Evolutionary conservation across 1,140 invertebrate genomes (phyloP).

Genomic region (Drosophila suzukii): DNA sequence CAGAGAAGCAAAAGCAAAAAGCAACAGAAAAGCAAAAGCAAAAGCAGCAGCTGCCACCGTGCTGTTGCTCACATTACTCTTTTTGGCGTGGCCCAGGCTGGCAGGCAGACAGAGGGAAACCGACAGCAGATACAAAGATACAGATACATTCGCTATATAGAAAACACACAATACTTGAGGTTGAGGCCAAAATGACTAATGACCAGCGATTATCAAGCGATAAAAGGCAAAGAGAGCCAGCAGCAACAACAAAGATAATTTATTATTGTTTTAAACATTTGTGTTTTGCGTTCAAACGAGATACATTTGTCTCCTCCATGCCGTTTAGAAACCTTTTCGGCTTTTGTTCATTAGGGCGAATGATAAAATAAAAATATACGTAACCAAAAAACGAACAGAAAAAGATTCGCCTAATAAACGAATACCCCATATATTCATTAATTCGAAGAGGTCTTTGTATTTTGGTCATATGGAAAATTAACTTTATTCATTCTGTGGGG

Average conservation of each 20-base stretch:
- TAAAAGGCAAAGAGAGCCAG: conserved; percentile 74
- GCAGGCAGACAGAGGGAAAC: conserved; percentile 42
- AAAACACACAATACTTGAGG: conserved; percentile 77
- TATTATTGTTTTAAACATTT: conserved; percentile 84
- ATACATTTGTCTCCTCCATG: conserved; percentile 75
- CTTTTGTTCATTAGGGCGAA: conserved; percentile 78
- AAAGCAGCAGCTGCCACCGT: conserved; percentile 75
- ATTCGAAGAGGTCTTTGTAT: conserved; percentile 6
- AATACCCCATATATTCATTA: conserved; percentile 26
- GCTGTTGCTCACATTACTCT: conserved; percentile 80
- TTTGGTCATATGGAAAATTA: conserved; percentile 48
- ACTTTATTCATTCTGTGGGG: conserved; percentile 1
- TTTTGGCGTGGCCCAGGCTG: conserved; percentile 66
- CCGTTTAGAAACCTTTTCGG: conserved; percentile 37
- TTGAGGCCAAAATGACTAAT: conserved; percentile 83
- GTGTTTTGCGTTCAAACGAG: conserved; percentile 81
- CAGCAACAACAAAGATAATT: conserved; percentile 68
- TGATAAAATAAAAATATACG: conserved; percentile 19
- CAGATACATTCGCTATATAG: conserved; percentile 73
- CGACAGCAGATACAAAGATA: conserved; percentile 64
- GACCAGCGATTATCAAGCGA: conserved; percentile 83
- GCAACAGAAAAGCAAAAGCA: conserved; percentile 13
- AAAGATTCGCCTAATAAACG: conserved; percentile 41
- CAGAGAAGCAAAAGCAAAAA: conserved; percentile 7
- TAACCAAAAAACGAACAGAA: background rate